Evolutionary conservation across 2,888 invertebrate genomes (phyloP).

Genomic region (Rhagonycha lutea): DNA sequence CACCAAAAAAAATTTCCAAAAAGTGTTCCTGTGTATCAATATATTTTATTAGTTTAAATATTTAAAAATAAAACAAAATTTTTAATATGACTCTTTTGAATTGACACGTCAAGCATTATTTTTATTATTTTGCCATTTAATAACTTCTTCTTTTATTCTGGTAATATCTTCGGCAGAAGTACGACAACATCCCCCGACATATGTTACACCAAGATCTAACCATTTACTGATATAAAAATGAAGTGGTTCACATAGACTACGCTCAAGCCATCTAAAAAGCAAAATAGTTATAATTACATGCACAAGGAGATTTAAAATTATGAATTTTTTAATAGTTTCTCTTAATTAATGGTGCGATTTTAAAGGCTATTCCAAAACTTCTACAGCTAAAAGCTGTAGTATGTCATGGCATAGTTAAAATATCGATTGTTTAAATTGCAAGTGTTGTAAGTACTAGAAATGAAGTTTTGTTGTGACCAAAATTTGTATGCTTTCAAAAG

Average conservation of each 20-base stretch:
- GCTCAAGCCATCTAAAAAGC: conserved; percentile 68
- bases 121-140: conserved; percentile 53
- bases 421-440: too few relatives aligned
- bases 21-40: background rate
- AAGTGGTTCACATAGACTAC: conserved; percentile 71
- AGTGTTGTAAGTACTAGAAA: too few relatives aligned
- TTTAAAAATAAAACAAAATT: background rate
- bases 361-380: too few relatives aligned
- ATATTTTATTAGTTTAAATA: background rate
- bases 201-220: conserved; percentile 79
- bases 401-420: too few relatives aligned
- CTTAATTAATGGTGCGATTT: too few relatives aligned
- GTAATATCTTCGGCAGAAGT: conserved; percentile 81
- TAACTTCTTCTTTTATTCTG: conserved; percentile 69
- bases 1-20: background rate
- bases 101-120: too few relatives aligned
- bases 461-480: too few relatives aligned
- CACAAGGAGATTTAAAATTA: background rate
- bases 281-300: background rate
- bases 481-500: too few relatives aligned
- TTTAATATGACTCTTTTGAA: background rate
- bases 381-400: too few relatives aligned
- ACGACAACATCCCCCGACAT: conserved; percentile 92
- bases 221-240: conserved; percentile 77
- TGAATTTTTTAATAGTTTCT: too few relatives aligned